A percentile compares a stretch with the other conserved stretches of the same genome.
phyloP scores from a whole-genome alignment of 2,888 invertebrate genomes.

The Scrobipalpa costella region DNA sequence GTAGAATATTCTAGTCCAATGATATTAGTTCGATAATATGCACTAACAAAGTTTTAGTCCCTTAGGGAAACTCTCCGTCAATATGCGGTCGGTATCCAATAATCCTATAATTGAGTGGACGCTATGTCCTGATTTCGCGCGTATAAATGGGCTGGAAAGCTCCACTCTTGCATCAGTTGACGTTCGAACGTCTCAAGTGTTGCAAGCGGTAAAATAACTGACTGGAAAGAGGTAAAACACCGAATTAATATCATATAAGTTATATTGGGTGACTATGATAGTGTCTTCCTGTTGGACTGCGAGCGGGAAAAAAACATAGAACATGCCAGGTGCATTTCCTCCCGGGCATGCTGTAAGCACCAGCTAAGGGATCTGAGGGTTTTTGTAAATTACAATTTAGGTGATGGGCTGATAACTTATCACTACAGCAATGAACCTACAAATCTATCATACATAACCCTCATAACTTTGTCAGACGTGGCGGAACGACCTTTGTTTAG shows the following conservation, averaged over 20 bases:
- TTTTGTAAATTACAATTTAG: too few species aligned
- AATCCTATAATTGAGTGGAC: conserved; percentile 71
- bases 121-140: conserved; percentile 43
- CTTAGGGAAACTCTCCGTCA: conserved; percentile 50
- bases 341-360: too few species aligned
- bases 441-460: too few species aligned
- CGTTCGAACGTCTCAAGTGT: conserved; percentile 48
- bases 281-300: too few species aligned
- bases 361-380: too few species aligned
- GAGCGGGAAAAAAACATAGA: too few species aligned
- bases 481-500: too few species aligned
- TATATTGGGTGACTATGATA: too few species aligned
- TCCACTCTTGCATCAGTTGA: conserved; percentile 59
- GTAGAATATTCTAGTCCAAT: conserved; percentile 1
- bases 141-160: conserved; percentile 65
- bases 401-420: too few species aligned
- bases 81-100: conserved; percentile 69
- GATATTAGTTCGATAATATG: conserved; percentile 47
- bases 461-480: too few species aligned
- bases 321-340: too few species aligned
- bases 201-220: conserved; percentile 43
- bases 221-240: conserved; percentile 26
- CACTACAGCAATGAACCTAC: too few species aligned
- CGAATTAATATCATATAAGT: not conserved
- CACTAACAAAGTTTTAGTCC: conserved; percentile 72